Evolutionary conservation across 2,888 invertebrate species (phyloP).

Genomic region (Aspidapion aeneum): DNA sequence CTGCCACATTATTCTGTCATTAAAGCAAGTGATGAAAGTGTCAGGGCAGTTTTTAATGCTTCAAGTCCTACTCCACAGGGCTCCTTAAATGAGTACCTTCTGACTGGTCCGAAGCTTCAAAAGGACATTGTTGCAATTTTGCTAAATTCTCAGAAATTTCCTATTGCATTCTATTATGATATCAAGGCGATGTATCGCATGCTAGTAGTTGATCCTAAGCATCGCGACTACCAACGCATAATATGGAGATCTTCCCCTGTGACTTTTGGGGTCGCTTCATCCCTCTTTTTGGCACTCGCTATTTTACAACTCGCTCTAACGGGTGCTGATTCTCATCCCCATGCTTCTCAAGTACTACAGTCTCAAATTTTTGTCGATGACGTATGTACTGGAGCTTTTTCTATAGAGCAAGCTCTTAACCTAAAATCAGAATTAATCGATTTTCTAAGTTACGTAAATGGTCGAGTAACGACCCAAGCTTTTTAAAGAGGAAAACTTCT

Average conservation of each 20-base stretch:
- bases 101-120: constrained; percentile 7
- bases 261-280: constrained; percentile 12
- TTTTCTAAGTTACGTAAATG: constrained; percentile 12
- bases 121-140: constrained; percentile 5
- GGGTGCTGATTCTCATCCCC: background rate
- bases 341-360: constrained; percentile 9
- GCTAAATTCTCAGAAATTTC: constrained; percentile 1
- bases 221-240: constrained; percentile 11
- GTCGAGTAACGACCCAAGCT: constrained; percentile 8
- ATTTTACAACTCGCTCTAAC: constrained; percentile 10
- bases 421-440: background rate
- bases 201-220: background rate
- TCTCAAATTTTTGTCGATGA: constrained; percentile 11
- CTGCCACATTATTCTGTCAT: background rate
- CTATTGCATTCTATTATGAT: constrained; percentile 2
- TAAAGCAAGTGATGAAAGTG: background rate
- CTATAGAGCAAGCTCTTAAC: constrained; percentile 7
- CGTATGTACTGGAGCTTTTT: constrained; percentile 5
- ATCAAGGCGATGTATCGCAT: constrained; percentile 5
- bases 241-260: constrained; percentile 14
- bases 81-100: constrained; percentile 7
- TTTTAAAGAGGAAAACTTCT: background rate
- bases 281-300: constrained; percentile 13
- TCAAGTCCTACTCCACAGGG: background rate
- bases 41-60: background rate